Percentiles rank a stretch among this genome's conserved stretches.
Conservation (phyloP, 2,888 invertebrate genomes). For the Pedicia rivosa region DNA sequence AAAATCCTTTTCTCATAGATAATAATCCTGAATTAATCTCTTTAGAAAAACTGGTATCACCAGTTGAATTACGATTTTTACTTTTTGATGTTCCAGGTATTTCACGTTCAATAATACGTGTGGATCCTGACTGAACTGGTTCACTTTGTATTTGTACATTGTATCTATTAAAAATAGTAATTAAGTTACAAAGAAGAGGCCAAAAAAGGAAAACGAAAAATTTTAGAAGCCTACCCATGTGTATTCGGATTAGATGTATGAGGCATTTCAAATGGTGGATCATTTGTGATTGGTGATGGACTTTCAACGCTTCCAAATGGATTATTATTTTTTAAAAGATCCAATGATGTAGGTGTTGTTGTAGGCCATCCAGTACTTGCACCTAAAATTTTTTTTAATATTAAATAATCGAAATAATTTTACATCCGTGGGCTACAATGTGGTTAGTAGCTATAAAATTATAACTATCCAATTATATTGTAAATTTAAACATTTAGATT, state of each 20-base stretch:
- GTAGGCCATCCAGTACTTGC: constrained; percentile 28
- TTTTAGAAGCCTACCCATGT: constrained; percentile 22
- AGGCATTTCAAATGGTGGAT: constrained; percentile 22
- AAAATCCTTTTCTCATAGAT: constrained; percentile 64
- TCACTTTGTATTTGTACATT: constrained; percentile 29
- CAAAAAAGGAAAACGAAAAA: too few species aligned
- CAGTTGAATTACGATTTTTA: constrained; percentile 13
- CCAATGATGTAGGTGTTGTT: constrained; percentile 24
- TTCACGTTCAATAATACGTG: too few species aligned
- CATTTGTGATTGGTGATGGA: constrained; percentile 28
- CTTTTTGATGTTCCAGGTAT: constrained; percentile 22
- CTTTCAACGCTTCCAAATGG: constrained; percentile 29
- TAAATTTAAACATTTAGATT: constrained; percentile 15
- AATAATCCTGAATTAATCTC: constrained; percentile 33
- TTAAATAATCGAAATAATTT: too few species aligned
- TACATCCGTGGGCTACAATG: too few species aligned
- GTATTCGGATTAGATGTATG: constrained; percentile 29
- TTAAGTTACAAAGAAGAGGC: too few species aligned
- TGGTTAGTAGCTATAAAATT: too few species aligned
- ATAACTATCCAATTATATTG: too few species aligned
- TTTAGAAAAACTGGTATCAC: constrained; percentile 27
- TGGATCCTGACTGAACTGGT: constrained; percentile 27
- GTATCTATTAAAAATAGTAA: constrained; percentile 20
- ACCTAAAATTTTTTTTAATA: constrained; percentile 19
- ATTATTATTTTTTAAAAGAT: constrained; percentile 24